phyloP scores from a whole-genome alignment of 2,113 vertebrate genomes.

The Abramis brama region DNA sequence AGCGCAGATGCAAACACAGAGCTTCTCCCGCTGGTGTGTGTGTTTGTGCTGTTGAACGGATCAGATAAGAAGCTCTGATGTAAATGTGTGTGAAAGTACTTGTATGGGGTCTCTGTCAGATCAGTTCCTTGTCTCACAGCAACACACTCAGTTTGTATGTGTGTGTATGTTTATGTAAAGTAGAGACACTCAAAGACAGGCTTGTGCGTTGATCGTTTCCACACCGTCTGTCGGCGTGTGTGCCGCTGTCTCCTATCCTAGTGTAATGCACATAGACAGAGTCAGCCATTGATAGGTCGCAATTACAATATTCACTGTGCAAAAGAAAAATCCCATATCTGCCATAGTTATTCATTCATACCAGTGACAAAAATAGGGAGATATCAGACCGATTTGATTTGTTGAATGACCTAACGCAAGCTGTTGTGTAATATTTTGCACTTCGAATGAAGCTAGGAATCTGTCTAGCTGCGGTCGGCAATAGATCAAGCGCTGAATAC shows the following conservation, averaged over 20 bases:
- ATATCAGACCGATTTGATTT: no score
- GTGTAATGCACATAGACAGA: neutral
- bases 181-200: neutral
- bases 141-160: neutral
- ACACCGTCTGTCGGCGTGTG: neutral
- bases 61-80: neutral
- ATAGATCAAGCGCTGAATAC: no score
- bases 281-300: neutral
- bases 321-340: no score
- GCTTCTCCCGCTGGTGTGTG: no score
- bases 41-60: neutral
- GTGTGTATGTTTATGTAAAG: neutral
- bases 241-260: neutral
- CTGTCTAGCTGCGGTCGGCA: no score
- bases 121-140: neutral
- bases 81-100: neutral
- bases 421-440: no score
- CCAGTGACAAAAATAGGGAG: no score
- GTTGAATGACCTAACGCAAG: no score
- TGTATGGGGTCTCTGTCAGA: neutral
- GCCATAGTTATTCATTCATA: no score
- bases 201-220: neutral
- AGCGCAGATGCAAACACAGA: no score
- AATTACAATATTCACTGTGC: no score
- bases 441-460: no score